Base-by-base conservation (phyloP, 2,888 invertebrate genomes). In the Macrosoma leucophasiata region DNA sequence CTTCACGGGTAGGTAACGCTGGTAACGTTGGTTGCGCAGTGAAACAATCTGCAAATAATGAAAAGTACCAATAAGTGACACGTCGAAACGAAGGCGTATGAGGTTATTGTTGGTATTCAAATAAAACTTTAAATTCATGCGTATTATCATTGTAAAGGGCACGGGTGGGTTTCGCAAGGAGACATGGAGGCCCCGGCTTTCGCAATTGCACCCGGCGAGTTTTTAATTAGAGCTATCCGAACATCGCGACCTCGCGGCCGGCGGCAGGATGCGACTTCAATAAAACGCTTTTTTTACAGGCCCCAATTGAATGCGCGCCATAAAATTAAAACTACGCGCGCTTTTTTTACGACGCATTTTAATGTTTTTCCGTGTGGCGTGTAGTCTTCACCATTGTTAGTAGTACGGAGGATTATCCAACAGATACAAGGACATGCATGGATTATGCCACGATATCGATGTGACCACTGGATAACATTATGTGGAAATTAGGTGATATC, bases 241-340 rank as follows among this genome's bases (percentile, higher is more conserved):
- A 46, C 63, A 65, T 66, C 70, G 64, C 69, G 77, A 58, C 81
- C 82, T 79, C 77, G 79, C 48, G 37, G 69, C 62, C 79, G n/a
- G n/a, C n/a, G n/a, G n/a, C n/a, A 79, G 82, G 81, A 82, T 77
- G 75, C 73, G 68, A 59, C 69, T 70, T 62, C 71, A 78, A 81
- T 81, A 82, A 82, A 81, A 79, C 63, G 64, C 61, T 68, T 81
- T 75, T n/a, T 82, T 82, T 82, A 82, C 77, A 72, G 64, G 65
- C 78, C 69, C 66, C 82, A 82, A 82, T 82, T 81, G 81, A 74
- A 78, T 68, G 63, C 59, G 55, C 55, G 68, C 64, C 64, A 74
- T 82, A 79, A 84, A 82, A 79, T 76, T 78, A 57, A 73, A 76
- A 82, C 73, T 74, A 74, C 66, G 69, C 66, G 69, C 62, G 62